Evolutionary conservation across 1,140 invertebrate species (phyloP), one percentile per base, ranked within the genome.

Genomic region (Solenopsis invicta): DNA sequence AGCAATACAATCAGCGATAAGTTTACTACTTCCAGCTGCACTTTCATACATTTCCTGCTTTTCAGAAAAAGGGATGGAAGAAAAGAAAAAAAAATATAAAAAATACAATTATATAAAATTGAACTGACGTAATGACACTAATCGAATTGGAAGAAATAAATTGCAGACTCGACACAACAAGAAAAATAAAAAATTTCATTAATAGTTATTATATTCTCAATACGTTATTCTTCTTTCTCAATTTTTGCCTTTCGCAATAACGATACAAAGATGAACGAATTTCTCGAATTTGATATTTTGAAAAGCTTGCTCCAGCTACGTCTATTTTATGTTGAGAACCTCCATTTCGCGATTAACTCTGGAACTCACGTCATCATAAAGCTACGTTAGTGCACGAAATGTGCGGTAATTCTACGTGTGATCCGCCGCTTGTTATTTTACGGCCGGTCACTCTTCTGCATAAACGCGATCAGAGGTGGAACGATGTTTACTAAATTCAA

Each of bases 401-500:
- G 21, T 50, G 37, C 16, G 61, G 21, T 66, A 48, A 34, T 16
- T 37, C 45, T 45, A 52, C 62, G 78, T 81, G 29, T 69, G 48
- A 71, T 82, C 18, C 13, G 37, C n/a, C n/a, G 48, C 80, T 61
- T 21, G 54, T 84, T 84, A 50, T 61, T 84, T 84, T 48, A 75
- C 69, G 24, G 48, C 62, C 48, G 48, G 56, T 75, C 54, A 75
- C 37, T 84, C 80, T 84, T 75, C 48, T 84, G 56, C 21, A 75
- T 84, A 84, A 84, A 84, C 45, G 29, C 37, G 54, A 84, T 74
- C 54, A 75, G 34, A 75, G 67, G 80, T 75, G 69, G 80, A 74
- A 84, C 59, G 80, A 50, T 84, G 69, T 84, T 84, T 84, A 29
- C 80, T 74, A 84, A 84, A 74, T 84, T 34, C 71, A 21, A 89